Evolutionary conservation across 2,797 vertebrate genomes (phyloP).

Genomic region (Notoglanidium macrostoma): DNA sequence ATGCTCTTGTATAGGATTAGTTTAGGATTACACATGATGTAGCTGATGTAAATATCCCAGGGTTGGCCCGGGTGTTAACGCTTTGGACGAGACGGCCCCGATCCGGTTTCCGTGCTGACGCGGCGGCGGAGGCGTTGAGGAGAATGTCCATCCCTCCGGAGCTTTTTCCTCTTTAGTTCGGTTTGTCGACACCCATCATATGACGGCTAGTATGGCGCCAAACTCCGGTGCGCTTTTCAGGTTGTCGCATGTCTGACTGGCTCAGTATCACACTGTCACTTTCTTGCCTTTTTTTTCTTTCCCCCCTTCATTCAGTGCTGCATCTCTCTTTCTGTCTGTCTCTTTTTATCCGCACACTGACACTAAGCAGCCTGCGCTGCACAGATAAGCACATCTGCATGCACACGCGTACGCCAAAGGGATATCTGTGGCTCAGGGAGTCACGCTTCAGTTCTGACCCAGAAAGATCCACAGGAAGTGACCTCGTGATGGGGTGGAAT

Average conservation of each 20-base stretch:
- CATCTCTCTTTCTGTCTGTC: background rate
- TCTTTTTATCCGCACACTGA: background rate
- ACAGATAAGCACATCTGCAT: slow-evolving; percentile 26
- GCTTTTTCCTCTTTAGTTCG: background rate
- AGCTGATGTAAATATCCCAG: background rate
- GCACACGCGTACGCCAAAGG: background rate
- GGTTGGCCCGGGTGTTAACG: background rate
- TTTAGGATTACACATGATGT: background rate
- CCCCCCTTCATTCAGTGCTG: background rate
- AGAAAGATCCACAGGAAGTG: slow-evolving; percentile 15
- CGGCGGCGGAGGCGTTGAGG: background rate
- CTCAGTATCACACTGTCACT: background rate
- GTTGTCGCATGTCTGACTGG: background rate
- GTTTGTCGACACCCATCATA: background rate
- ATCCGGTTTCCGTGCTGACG: too few relatives aligned
- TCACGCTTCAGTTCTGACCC: slow-evolving; percentile 4
- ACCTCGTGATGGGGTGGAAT: background rate
- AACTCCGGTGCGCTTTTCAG: background rate
- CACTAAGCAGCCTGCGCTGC: slow-evolving; percentile 12
- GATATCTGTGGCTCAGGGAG: background rate
- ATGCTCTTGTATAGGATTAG: background rate
- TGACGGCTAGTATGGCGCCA: background rate
- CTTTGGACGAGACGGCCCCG: too few relatives aligned
- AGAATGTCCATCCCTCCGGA: background rate
- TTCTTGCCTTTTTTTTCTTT: background rate